Percentiles rank a stretch among this genome's conserved stretches.
Conservation (phyloP, 2,113 vertebrate species). For the Equus quagga region DNA sequence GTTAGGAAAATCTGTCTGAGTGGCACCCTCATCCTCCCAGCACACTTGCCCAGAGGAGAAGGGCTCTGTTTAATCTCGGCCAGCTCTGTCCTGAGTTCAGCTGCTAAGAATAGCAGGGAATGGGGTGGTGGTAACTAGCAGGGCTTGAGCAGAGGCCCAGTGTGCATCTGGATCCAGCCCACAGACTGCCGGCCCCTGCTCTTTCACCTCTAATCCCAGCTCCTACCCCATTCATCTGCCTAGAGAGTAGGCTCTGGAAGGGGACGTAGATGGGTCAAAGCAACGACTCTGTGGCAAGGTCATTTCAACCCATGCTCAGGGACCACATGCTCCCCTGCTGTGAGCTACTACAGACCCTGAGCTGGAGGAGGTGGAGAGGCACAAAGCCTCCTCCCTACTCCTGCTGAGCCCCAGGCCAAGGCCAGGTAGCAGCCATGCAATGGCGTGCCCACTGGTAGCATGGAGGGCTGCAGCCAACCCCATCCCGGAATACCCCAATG, state of each 20-base stretch:
- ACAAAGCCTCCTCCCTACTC: background rate
- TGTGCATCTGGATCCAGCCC: background rate
- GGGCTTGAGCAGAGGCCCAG: background rate
- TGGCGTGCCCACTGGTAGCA: background rate
- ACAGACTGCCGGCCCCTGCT: background rate
- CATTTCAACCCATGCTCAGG: background rate
- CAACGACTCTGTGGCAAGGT: background rate
- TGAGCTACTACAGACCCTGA: background rate
- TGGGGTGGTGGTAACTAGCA: constrained; percentile 78
- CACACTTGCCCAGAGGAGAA: constrained; percentile 62
- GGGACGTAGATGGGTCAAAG: background rate
- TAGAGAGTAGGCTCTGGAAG: background rate
- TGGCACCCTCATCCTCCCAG: background rate
- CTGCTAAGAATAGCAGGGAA: constrained; percentile 84
- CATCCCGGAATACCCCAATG: background rate
- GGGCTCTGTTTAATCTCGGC: constrained; percentile 71
- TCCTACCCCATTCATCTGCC: background rate
- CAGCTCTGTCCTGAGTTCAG: constrained; percentile 82
- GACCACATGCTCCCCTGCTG: background rate
- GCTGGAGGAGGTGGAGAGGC: background rate
- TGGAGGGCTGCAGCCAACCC: background rate
- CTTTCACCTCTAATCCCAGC: background rate
- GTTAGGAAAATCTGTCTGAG: background rate
- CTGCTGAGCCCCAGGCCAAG: background rate
- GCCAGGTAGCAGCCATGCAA: too few relatives aligned